Conservation (phyloP, 2,888 invertebrate genomes). For the Elegia similella region DNA sequence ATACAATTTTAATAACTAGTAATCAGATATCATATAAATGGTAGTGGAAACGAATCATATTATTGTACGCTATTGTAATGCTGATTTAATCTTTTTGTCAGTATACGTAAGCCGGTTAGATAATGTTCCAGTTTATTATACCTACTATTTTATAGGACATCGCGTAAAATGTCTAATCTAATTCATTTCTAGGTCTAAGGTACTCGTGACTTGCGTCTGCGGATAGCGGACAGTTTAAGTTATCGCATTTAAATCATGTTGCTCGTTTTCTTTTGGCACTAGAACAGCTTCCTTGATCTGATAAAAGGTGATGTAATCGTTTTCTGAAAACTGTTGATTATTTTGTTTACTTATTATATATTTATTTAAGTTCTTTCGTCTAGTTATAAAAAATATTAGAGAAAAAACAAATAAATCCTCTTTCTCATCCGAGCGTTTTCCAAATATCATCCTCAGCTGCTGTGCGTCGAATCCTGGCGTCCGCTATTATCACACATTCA, state of each 20-base stretch:
- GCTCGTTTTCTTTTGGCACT: conserved; percentile 10
- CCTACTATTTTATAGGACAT: neutral
- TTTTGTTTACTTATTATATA: neutral
- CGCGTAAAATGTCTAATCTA: neutral
- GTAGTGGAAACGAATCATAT: too few species aligned
- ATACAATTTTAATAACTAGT: too few species aligned
- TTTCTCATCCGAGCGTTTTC: too few species aligned
- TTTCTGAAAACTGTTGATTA: neutral
- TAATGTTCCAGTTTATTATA: neutral
- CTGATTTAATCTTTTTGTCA: neutral
- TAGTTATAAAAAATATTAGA: neutral
- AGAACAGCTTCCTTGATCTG: conserved; percentile 54
- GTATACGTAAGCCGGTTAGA: neutral
- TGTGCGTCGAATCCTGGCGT: too few species aligned
- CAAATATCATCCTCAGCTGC: too few species aligned
- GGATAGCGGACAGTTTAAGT: neutral
- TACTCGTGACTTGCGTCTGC: conserved; percentile 10
- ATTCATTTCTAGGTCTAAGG: neutral
- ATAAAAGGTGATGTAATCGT: conserved; percentile 34
- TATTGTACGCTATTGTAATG: neutral
- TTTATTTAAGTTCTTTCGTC: neutral
- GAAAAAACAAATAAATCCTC: neutral
- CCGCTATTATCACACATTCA: too few species aligned
- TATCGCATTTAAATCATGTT: conserved; percentile 3
- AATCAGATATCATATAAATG: too few species aligned